Conservation (phyloP, 2,797 vertebrate species). For the Tokudaia muenninki region DNA sequence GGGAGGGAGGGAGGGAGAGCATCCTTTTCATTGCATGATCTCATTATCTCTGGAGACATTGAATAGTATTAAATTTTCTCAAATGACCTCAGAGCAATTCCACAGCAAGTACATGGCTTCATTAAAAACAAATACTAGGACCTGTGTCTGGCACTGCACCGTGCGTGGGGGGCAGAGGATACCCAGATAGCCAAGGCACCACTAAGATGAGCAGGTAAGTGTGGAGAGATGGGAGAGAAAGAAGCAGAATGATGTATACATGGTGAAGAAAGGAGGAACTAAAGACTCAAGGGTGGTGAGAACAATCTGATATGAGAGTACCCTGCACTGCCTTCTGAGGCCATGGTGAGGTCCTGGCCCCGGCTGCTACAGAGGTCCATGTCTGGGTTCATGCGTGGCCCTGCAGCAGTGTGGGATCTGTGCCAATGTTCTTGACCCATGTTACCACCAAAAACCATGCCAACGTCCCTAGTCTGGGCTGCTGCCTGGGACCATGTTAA, state of each 20-base stretch:
- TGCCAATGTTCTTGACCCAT: background rate
- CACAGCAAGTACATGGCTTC: background rate
- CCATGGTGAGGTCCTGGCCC: no score
- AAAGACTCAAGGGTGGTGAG: background rate
- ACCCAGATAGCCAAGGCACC: background rate
- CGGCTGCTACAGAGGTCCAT: background rate
- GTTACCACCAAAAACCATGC: background rate
- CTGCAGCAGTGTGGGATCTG: background rate
- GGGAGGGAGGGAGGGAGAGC: no score
- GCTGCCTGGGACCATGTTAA: background rate
- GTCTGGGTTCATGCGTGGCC: background rate
- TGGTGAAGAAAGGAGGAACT: background rate
- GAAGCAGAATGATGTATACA: background rate
- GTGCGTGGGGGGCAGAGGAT: background rate
- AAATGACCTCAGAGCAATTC: constrained; percentile 58
- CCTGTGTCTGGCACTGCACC: background rate
- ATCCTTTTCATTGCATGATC: constrained; percentile 16
- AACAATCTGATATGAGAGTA: background rate
- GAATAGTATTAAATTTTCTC: constrained; percentile 46
- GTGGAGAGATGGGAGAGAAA: background rate
- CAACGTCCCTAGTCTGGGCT: background rate
- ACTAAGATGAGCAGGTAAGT: background rate
- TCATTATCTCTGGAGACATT: constrained; percentile 7
- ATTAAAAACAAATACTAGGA: background rate
- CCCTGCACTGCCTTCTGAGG: background rate